Conservation (phyloP, 1,140 invertebrate genomes). For the Hirudo medicinalis region DNA sequence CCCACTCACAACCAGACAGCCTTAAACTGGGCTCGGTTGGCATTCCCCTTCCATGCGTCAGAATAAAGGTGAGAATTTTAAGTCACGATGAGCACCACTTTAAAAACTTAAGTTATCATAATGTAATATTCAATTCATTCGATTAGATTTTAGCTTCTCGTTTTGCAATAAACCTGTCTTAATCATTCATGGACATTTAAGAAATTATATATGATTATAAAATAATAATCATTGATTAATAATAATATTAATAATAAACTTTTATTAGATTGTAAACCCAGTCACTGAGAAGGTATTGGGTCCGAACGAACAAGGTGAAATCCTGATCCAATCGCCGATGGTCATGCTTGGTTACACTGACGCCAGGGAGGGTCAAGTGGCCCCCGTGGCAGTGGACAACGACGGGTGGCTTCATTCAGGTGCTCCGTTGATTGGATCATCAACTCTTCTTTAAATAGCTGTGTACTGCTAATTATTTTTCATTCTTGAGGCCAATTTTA, state of each 20-base stretch:
- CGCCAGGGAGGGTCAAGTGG: conserved; percentile 18
- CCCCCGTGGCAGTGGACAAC: conserved; percentile 21
- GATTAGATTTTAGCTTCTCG: too few relatives aligned
- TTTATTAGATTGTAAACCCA: conserved; percentile 17
- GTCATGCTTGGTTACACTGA: conserved; percentile 32
- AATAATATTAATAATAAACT: background rate
- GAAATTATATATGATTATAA: background rate
- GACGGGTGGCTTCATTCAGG: conserved; percentile 27
- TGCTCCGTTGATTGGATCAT: background rate
- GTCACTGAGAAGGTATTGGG: conserved; percentile 16
- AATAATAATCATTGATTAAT: background rate
- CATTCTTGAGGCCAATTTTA: too few relatives aligned
- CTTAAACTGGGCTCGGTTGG: background rate
- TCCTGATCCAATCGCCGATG: conserved; percentile 78
- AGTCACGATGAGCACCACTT: background rate
- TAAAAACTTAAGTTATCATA: background rate
- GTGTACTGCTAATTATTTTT: too few relatives aligned
- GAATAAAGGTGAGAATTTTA: conserved; percentile 1
- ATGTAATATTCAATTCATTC: background rate
- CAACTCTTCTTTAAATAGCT: too few relatives aligned
- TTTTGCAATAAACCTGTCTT: too few relatives aligned
- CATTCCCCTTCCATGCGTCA: background rate
- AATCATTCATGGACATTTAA: too few relatives aligned
- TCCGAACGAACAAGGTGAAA: conserved; percentile 26
- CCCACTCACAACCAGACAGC: too few relatives aligned